Evolutionary conservation across 2,797 vertebrate genomes (phyloP).

Genomic region (Melanotaenia nigrans): DNA sequence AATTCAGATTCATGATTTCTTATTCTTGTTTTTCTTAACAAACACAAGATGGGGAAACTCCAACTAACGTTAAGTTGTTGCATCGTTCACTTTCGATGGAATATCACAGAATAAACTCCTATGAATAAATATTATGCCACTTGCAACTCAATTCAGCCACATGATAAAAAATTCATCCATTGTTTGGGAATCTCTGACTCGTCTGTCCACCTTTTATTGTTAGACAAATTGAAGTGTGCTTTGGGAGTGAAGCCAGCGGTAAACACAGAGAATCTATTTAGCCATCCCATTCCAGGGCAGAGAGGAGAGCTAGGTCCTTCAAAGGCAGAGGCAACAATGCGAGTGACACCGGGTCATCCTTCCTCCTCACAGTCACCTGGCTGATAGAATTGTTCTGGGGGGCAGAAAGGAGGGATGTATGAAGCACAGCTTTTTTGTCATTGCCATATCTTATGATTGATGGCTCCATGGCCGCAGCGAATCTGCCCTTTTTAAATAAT

Average conservation of each 20-base stretch:
- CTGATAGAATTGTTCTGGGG: constrained; percentile 97
- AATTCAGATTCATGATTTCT: constrained; percentile 11
- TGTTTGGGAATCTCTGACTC: constrained; percentile 90
- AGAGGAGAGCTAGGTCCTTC: constrained; percentile 90
- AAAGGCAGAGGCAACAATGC: constrained; percentile 97
- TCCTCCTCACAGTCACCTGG: constrained; percentile 93
- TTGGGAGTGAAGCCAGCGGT: constrained; percentile 87
- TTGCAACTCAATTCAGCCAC: constrained; percentile 89
- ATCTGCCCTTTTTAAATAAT: constrained; percentile 99
- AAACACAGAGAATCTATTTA: constrained; percentile 96
- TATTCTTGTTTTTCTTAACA: constrained; percentile 8
- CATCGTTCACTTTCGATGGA: constrained; percentile 77
- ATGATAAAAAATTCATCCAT: constrained; percentile 96
- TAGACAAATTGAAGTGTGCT: constrained; percentile 95
- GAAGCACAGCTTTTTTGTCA: constrained; percentile 95
- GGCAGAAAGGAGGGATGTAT: constrained; percentile 90
- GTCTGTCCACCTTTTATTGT: constrained; percentile 92
- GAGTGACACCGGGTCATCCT: constrained; percentile 95
- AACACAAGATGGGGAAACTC: constrained; percentile 9
- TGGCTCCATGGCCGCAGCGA: constrained; percentile 97
- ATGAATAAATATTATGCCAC: constrained; percentile 86
- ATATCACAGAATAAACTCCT: constrained; percentile 77
- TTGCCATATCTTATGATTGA: constrained; percentile 99
- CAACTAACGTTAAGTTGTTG: constrained; percentile 60
- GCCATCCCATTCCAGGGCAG: constrained; percentile 90